phyloP scores from a whole-genome alignment of 2,797 vertebrate species.

The Tenualosa ilisha region DNA sequence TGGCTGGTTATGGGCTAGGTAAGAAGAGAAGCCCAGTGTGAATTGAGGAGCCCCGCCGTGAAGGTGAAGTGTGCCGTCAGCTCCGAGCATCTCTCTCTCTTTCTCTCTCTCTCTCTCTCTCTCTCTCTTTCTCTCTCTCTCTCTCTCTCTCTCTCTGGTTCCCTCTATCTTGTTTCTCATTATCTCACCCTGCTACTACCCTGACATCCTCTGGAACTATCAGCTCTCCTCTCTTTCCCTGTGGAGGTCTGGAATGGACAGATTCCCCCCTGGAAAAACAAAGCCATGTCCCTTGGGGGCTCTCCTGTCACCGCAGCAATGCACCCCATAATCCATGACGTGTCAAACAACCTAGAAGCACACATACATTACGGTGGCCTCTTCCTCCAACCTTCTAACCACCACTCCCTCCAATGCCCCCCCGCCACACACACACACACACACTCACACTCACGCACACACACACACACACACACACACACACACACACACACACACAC shows the following conservation, averaged over 20 bases:
- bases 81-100: conserved; percentile 1
- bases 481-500: conserved; percentile 22
- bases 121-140: neutral
- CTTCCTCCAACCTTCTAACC: conserved; percentile 34
- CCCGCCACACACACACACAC: neutral
- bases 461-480: neutral
- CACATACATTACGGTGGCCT: conserved; percentile 50
- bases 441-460: neutral
- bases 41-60: neutral
- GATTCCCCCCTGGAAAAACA: conserved; percentile 53
- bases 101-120: neutral
- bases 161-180: neutral
- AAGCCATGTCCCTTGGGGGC: conserved; percentile 38
- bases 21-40: conserved; percentile 22
- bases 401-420: neutral
- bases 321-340: conserved; percentile 56
- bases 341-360: conserved; percentile 55
- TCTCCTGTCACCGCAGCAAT: conserved; percentile 40
- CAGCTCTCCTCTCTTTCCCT: conserved; percentile 49
- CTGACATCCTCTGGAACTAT: conserved; percentile 40
- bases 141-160: neutral
- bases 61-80: conserved; percentile 22
- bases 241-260: conserved; percentile 55
- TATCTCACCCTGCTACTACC: conserved; percentile 1
- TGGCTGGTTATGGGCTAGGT: conserved; percentile 9